A percentile compares a stretch with the other conserved stretches of the same genome.
Conservation (phyloP, 2,113 vertebrate species). For the Theropithecus gelada region DNA sequence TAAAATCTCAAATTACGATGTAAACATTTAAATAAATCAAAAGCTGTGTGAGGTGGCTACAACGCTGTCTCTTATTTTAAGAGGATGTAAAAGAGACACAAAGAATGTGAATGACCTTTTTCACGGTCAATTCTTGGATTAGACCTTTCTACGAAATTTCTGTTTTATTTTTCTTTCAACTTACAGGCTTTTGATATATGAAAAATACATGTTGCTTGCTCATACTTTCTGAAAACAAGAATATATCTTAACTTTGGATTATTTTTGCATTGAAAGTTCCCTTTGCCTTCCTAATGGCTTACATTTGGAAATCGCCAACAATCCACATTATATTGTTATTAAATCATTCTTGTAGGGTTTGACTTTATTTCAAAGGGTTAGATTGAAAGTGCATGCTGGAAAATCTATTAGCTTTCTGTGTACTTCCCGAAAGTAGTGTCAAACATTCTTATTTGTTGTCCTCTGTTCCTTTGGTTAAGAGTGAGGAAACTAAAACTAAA, state of each 20-base stretch:
- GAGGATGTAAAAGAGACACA: not conserved
- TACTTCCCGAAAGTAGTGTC: not conserved
- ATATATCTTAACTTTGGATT: not conserved
- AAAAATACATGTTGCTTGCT: not conserved
- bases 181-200: not conserved
- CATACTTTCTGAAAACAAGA: not conserved
- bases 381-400: not conserved
- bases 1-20: not conserved
- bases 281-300: not conserved
- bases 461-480: not conserved
- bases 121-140: not conserved
- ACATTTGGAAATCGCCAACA: not conserved
- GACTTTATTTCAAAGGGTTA: not conserved
- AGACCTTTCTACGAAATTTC: not conserved
- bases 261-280: not conserved
- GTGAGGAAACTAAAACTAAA: constrained; percentile 5
- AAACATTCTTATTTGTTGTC: constrained; percentile 13
- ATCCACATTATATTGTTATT: not conserved
- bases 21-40: not conserved
- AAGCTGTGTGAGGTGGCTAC: not conserved
- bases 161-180: not conserved
- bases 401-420: not conserved
- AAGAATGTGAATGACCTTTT: not conserved
- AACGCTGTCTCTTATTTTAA: not conserved
- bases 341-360: not conserved